Percentiles rank a stretch among this genome's conserved stretches.
Conservation (phyloP, 2,113 vertebrate species). For the Plectropomus leopardus region DNA sequence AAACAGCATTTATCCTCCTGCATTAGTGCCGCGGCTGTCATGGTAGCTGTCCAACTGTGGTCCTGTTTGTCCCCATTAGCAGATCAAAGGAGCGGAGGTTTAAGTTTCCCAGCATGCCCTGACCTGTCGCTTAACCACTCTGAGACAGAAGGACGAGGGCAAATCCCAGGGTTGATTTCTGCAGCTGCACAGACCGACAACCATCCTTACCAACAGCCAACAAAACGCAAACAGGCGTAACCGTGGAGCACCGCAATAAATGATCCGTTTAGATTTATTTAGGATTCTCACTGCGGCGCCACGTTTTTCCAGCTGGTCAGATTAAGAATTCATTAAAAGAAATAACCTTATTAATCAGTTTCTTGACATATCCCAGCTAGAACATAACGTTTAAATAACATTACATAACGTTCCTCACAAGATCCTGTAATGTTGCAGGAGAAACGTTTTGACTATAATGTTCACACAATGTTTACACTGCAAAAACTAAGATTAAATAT, state of each 20-base stretch:
- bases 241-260: background rate
- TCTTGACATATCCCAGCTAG: background rate
- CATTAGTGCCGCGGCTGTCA: background rate
- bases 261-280: too few species aligned
- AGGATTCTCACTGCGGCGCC: background rate
- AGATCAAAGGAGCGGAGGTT: conserved; percentile 62
- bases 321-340: background rate
- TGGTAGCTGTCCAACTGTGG: conserved; percentile 29
- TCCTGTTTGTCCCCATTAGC: conserved; percentile 57
- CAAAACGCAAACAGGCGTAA: background rate
- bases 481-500: too few species aligned
- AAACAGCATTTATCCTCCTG: conserved; percentile 3
- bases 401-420: too few species aligned
- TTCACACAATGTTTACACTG: too few species aligned
- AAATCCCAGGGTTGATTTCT: conserved; percentile 40
- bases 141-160: background rate
- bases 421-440: too few species aligned
- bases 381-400: too few species aligned
- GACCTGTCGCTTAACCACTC: conserved; percentile 52
- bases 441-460: too few species aligned
- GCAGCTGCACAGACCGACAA: conserved; percentile 14
- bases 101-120: conserved; percentile 56
- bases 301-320: background rate
- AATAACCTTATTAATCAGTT: conserved; percentile 13
- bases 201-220: conserved; percentile 1